Evolutionary conservation across 1,140 invertebrate species (phyloP).

Genomic region (Steinernema khuongi): DNA sequence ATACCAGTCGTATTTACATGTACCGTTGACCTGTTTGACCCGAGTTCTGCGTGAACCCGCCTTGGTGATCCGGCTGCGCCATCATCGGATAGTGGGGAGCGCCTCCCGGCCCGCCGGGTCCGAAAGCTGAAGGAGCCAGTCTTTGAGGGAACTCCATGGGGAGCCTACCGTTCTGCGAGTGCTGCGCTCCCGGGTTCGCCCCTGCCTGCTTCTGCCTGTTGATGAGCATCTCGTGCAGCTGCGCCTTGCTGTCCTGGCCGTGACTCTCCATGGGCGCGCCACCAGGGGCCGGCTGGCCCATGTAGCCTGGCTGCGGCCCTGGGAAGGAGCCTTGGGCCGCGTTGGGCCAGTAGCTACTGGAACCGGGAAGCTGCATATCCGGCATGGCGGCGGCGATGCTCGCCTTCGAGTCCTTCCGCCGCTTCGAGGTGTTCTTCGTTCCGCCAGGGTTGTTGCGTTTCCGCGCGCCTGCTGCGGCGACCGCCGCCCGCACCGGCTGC

Average conservation of each 20-base stretch:
- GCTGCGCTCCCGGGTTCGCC: neutral
- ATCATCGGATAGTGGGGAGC: neutral
- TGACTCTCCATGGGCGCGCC: neutral
- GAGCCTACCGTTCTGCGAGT: neutral
- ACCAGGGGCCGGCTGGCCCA: neutral
- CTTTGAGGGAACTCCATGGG: neutral
- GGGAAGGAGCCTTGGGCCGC: neutral
- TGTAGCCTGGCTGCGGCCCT: neutral
- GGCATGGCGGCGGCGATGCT: neutral
- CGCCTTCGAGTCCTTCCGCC: neutral
- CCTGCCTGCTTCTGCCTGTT: neutral
- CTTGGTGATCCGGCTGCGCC: neutral
- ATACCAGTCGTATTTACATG: neutral
- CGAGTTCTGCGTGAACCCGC: constrained; percentile 4
- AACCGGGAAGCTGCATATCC: neutral
- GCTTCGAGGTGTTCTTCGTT: neutral
- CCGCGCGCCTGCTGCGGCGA: neutral
- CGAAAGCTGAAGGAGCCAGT: neutral
- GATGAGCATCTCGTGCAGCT: neutral
- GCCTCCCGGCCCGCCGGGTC: neutral
- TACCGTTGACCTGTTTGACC: constrained; percentile 14
- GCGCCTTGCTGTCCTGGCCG: neutral
- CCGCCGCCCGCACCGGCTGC: neutral
- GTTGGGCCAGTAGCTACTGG: neutral
- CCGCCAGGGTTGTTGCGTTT: neutral